These are phyloP conservation scores for Microcebus lehilahytsara DNA, from an alignment of 2,113 vertebrate genomes.

Conservation along the genomic window DNA sequence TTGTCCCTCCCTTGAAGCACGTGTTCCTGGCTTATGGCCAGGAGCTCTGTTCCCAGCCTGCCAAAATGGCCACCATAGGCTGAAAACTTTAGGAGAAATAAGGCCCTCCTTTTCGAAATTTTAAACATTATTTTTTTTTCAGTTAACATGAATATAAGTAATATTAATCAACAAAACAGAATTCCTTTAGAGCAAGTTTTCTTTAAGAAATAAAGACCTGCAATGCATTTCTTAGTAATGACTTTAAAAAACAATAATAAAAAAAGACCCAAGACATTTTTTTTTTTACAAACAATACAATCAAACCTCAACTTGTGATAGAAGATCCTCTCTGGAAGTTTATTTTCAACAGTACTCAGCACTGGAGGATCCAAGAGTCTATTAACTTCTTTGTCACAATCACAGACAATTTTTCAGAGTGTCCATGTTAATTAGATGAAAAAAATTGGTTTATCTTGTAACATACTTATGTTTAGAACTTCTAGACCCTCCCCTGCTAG, in stretches of 20 bases:
- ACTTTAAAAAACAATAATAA: background rate
- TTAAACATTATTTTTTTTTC: too few relatives aligned
- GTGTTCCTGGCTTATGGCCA: too few relatives aligned
- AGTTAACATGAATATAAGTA: background rate
- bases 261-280: background rate
- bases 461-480: background rate
- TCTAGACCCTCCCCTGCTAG: background rate
- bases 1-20: too few relatives aligned
- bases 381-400: background rate
- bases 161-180: background rate
- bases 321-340: background rate
- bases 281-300: background rate
- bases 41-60: too few relatives aligned
- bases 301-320: background rate
- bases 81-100: too few relatives aligned
- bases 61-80: too few relatives aligned
- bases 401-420: background rate
- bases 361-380: background rate
- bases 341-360: background rate
- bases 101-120: too few relatives aligned
- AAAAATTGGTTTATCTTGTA: background rate
- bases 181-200: background rate
- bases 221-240: background rate
- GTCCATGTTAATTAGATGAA: background rate
- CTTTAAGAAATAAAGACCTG: constrained; percentile 1